These are phyloP conservation scores for Orthonychiurus folsomi DNA, from an alignment of 2,888 invertebrate genomes.

Conservation along the genomic window DNA sequence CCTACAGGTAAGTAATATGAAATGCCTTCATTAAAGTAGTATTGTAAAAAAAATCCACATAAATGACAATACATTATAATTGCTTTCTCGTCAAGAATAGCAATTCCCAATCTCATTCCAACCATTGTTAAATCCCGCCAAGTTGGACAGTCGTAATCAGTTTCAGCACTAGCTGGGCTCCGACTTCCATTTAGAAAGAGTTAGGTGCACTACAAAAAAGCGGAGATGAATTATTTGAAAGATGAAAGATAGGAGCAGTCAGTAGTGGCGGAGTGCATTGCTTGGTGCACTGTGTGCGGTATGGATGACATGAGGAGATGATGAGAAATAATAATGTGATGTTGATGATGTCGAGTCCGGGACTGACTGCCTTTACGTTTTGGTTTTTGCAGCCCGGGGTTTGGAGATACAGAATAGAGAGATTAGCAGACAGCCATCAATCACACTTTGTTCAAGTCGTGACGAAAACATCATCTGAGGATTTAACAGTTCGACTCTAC, in stretches of 20 bases:
- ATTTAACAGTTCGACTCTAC: constrained; percentile 36
- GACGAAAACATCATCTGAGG: constrained; percentile 39
- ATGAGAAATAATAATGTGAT: constrained; percentile 5
- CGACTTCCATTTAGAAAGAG: no score
- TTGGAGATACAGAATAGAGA: constrained; percentile 39
- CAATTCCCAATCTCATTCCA: background rate
- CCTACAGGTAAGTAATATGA: no score
- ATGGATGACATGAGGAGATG: constrained; percentile 1
- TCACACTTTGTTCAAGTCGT: constrained; percentile 38
- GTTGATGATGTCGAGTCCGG: constrained; percentile 6
- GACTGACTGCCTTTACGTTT: background rate
- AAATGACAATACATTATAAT: background rate
- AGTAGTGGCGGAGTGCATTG: no score
- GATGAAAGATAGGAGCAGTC: no score
- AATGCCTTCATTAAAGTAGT: no score
- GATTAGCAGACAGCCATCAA: constrained; percentile 40
- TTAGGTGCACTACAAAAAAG: background rate
- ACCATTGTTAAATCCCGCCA: background rate
- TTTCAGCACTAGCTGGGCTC: no score
- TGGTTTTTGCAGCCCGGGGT: constrained; percentile 33
- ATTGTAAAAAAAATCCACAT: no score
- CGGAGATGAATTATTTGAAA: background rate
- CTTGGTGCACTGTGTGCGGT: background rate
- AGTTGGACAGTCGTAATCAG: no score
- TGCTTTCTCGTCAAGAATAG: background rate